Base-by-base conservation (phyloP, 2,113 vertebrate genomes). In the Myocastor coypus region DNA sequence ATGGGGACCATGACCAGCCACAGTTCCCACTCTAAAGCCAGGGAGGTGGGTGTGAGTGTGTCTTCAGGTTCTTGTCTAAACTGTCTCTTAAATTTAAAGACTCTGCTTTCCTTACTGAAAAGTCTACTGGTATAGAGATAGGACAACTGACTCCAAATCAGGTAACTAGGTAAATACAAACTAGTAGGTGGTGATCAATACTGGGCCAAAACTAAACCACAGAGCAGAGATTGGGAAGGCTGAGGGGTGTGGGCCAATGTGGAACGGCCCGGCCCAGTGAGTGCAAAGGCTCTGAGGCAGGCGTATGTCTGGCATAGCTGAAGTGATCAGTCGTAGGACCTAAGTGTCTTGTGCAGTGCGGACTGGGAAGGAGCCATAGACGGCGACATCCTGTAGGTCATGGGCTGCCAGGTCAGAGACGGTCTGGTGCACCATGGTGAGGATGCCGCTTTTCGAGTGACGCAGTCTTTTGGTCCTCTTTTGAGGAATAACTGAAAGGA, bases 1-100 rank as follows among this genome's bases (percentile, higher is more conserved):
- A 28, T 78, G 46, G 11, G 22, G 7, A 73, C 28, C 32, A 1
- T 78, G n/a, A 88, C 66, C 82, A 84, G 46, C 55, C 1, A 12
- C 7, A 11, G 69, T 59, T 94, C 59, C 40, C 37, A 66, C n/a
- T 80, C 87, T 46, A 73, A 92, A 85, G 61, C 69, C 66, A 30
- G 57, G 68, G 61, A 46, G 20, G n/a, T 14, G 17, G 32, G 5
- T 1, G 8, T 50, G 40, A 37, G 4, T 55, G 22, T 71, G 61
- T 71, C 78, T 95, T 94, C 89, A 81, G 93, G 69, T 69, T 83
- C 37, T 40, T 37, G 22, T 91, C 84, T 83, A 81, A 88, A 87
- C 32, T 89, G 7, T 89, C 37, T 80, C 71, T 78, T 92, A 92
- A 78, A 71, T 88, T 95, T 84, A 83, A 78, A 68, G 14, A 55